A percentile compares a stretch with the other conserved stretches of the same genome.
These are phyloP conservation scores for Laothoe populi DNA, from an alignment of 2,888 invertebrate species.

Conservation along the genomic window DNA sequence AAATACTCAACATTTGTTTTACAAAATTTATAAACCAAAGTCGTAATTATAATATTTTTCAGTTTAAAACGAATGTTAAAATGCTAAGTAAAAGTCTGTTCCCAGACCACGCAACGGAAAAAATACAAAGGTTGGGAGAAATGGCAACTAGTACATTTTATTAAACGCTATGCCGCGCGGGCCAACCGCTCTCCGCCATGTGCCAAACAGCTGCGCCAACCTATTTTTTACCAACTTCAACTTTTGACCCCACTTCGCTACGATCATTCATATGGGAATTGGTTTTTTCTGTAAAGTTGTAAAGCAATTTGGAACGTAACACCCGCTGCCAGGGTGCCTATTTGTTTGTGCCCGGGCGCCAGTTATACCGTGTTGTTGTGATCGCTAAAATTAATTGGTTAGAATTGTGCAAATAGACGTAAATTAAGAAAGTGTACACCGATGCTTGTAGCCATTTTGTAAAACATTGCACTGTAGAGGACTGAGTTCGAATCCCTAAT, in stretches of 20 bases:
- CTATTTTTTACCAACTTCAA: constrained; percentile 77
- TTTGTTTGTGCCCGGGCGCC: constrained; percentile 43
- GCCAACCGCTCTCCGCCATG: constrained; percentile 55
- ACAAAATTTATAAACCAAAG: background rate
- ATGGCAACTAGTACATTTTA: constrained; percentile 45
- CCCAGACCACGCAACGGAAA: background rate
- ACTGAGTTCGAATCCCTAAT: background rate
- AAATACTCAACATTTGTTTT: background rate
- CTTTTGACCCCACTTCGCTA: constrained; percentile 80
- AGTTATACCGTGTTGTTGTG: constrained; percentile 63
- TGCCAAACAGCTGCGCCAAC: constrained; percentile 78
- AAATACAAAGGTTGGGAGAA: constrained; percentile 38
- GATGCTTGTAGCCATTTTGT: background rate
- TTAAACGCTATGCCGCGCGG: constrained; percentile 47
- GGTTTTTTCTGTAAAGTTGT: constrained; percentile 58
- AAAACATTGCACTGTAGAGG: background rate
- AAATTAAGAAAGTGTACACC: background rate
- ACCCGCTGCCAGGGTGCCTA: constrained; percentile 47
- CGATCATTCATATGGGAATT: constrained; percentile 82
- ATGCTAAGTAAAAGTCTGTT: background rate
- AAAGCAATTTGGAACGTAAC: constrained; percentile 63
- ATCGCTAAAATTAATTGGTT: constrained; percentile 65
- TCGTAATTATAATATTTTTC: constrained; percentile 3
- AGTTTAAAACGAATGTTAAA: background rate
- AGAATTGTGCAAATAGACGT: constrained; percentile 51